A percentile compares a stretch with the other conserved stretches of the same genome.
phyloP scores from a whole-genome alignment of 2,113 vertebrate genomes.

The Larimichthys polyactis region DNA sequence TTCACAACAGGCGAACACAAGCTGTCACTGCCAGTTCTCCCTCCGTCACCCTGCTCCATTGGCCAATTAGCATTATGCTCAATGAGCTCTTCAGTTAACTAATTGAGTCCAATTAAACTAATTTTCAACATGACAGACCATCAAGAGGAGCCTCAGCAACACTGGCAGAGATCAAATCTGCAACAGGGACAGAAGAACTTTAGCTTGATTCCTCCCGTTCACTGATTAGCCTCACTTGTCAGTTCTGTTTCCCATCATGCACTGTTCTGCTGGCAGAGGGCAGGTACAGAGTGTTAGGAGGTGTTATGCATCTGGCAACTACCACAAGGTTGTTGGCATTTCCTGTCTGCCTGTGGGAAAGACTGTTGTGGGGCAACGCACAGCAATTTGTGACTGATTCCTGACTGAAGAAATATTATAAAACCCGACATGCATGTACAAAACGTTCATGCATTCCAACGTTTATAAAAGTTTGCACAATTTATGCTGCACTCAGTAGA shows the following conservation, averaged over 20 bases:
- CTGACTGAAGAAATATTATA: not conserved
- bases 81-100: slow-evolving; percentile 45
- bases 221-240: slow-evolving; percentile 52
- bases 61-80: slow-evolving; percentile 45
- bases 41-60: slow-evolving; percentile 21
- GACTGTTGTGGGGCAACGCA: slow-evolving; percentile 7
- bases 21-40: slow-evolving; percentile 45
- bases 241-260: slow-evolving; percentile 59
- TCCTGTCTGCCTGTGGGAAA: slow-evolving; percentile 17
- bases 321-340: slow-evolving; percentile 26
- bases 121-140: slow-evolving; percentile 46
- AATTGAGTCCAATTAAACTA: slow-evolving; percentile 54
- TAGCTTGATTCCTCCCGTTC: slow-evolving; percentile 30
- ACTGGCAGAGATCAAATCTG: slow-evolving; percentile 35
- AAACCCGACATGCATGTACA: not conserved
- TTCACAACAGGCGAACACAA: slow-evolving; percentile 44
- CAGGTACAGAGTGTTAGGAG: slow-evolving; percentile 53
- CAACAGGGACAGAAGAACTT: slow-evolving; percentile 21
- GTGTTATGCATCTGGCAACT: slow-evolving; percentile 37
- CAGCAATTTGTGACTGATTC: slow-evolving; percentile 2
- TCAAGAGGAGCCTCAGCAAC: slow-evolving; percentile 19
- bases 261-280: slow-evolving; percentile 39
- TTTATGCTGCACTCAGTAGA: not conserved
- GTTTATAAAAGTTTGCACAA: not conserved
- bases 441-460: slow-evolving; percentile 12